Percentiles rank a stretch among this genome's conserved stretches.
phyloP scores from a whole-genome alignment of 2,113 vertebrate species.

The Micromys minutus region DNA sequence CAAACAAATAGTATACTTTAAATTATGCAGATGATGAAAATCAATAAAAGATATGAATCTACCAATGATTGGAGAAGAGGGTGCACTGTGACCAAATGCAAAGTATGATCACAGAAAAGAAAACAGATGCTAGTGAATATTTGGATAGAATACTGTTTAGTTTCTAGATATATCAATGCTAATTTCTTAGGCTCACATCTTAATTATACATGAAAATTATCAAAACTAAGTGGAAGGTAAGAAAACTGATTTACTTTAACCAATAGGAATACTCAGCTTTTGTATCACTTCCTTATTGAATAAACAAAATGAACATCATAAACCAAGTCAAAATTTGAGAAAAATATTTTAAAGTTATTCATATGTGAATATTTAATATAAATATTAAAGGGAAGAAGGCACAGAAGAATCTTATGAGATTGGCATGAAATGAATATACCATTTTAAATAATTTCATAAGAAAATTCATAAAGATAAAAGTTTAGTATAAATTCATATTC shows the following conservation, averaged over 20 bases:
- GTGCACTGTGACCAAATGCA: neutral
- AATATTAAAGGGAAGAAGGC: neutral
- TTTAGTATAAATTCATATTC: neutral
- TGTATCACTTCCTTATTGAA: neutral
- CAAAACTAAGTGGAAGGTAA: neutral
- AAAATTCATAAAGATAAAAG: neutral
- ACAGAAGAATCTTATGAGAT: neutral
- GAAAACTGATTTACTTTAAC: neutral
- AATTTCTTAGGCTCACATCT: neutral
- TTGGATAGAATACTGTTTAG: neutral
- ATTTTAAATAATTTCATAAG: neutral
- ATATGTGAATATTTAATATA: neutral
- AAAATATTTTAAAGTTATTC: neutral
- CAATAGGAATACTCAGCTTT: neutral
- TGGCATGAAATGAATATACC: neutral
- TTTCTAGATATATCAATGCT: neutral
- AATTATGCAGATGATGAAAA: neutral
- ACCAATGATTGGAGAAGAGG: neutral
- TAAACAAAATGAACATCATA: neutral
- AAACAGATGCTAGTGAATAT: neutral
- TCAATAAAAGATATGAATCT: neutral
- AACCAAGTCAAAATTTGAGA: neutral
- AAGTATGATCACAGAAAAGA: neutral
- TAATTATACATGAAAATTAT: neutral
- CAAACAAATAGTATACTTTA: neutral